phyloP scores from a whole-genome alignment of 2,797 vertebrate species.

The Scomberomorus guttatus region DNA sequence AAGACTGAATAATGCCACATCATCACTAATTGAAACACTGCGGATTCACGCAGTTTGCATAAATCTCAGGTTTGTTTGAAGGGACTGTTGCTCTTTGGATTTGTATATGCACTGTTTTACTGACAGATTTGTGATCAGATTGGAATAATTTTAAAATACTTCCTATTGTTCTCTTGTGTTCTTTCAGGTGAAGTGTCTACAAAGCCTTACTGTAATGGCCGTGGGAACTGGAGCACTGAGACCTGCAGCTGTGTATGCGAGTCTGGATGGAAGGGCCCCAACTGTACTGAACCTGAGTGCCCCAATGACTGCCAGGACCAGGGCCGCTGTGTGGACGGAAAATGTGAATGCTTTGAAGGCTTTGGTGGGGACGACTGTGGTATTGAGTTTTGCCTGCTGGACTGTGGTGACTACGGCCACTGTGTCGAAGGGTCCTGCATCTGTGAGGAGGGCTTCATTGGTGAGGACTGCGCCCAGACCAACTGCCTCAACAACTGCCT shows the following conservation, averaged over 20 bases:
- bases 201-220: conserved; percentile 93
- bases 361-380: conserved; percentile 92
- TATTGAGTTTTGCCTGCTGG: conserved; percentile 88
- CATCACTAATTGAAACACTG: not conserved
- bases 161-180: conserved; percentile 6
- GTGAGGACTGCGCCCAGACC: conserved; percentile 90
- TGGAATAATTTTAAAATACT: not conserved
- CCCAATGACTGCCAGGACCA: conserved; percentile 96
- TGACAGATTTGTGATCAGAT: not conserved
- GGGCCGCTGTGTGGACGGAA: conserved; percentile 92
- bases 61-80: not conserved
- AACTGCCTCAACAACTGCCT: conserved; percentile 94
- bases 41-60: not conserved
- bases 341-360: conserved; percentile 94
- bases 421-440: conserved; percentile 91
- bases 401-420: conserved; percentile 89
- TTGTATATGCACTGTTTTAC: not conserved
- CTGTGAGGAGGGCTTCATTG: conserved; percentile 91
- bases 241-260: conserved; percentile 91
- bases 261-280: conserved; percentile 89
- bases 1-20: not conserved
- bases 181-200: conserved; percentile 90
- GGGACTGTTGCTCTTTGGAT: not conserved
- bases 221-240: conserved; percentile 93
- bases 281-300: conserved; percentile 92